phyloP scores from a whole-genome alignment of 2,797 vertebrate species.

The Echiichthys vipera region DNA sequence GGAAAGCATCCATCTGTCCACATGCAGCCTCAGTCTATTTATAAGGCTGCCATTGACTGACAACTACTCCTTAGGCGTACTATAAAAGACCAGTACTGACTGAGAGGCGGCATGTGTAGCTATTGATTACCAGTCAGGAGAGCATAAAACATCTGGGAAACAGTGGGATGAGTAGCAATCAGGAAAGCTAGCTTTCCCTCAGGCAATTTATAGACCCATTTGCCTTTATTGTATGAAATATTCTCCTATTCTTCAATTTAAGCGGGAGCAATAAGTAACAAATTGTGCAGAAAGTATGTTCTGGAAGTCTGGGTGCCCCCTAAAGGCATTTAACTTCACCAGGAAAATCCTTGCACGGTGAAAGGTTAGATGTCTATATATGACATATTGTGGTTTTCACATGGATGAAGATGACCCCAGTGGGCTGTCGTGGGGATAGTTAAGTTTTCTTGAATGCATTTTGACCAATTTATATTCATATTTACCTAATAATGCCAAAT shows the following conservation, averaged over 20 bases:
- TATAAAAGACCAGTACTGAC: conserved; percentile 65
- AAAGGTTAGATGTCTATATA: conserved; percentile 70
- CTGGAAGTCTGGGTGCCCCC: conserved; percentile 57
- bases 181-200: conserved; percentile 79
- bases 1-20: conserved; percentile 65
- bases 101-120: conserved; percentile 78
- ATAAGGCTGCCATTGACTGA: conserved; percentile 75
- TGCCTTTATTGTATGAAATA: conserved; percentile 80
- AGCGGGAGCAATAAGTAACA: conserved; percentile 66
- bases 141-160: conserved; percentile 85
- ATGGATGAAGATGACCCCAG: conserved; percentile 56
- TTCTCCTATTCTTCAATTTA: conserved; percentile 66
- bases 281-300: conserved; percentile 47
- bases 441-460: conserved; percentile 53
- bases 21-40: conserved; percentile 70
- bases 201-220: conserved; percentile 83
- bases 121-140: conserved; percentile 87
- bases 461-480: conserved; percentile 64
- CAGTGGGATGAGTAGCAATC: conserved; percentile 81
- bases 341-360: conserved; percentile 61
- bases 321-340: conserved; percentile 56
- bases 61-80: conserved; percentile 71
- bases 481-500: conserved; percentile 48
- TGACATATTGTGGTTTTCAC: conserved; percentile 67
- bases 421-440: conserved; percentile 49